Evolutionary conservation across 2,113 vertebrate species (phyloP).

Genomic region (Hemibagrus wyckioides): DNA sequence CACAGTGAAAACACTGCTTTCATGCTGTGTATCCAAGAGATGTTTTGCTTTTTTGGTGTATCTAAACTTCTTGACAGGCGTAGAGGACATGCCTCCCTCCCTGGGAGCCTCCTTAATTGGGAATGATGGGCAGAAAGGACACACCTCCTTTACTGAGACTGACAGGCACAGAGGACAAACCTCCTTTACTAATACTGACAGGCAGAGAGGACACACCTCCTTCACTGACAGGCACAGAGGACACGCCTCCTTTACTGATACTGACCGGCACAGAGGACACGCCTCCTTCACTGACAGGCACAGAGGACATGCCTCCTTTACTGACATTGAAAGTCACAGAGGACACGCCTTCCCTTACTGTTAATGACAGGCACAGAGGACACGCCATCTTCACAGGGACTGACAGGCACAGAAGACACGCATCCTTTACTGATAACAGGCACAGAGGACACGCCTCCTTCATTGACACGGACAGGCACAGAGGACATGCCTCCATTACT

Average conservation of each 20-base stretch:
- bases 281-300: background rate
- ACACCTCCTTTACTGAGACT: background rate
- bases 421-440: background rate
- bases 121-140: background rate
- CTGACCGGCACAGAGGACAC: background rate
- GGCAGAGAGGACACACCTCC: background rate
- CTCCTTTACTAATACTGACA: background rate
- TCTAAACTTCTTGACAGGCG: background rate
- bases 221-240: background rate
- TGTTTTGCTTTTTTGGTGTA: background rate
- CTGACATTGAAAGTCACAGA: background rate
- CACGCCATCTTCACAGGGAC: background rate
- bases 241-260: background rate
- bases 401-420: background rate
- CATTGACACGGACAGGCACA: background rate
- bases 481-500: background rate
- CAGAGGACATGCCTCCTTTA: background rate
- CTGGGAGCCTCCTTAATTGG: too few species aligned
- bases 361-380: background rate
- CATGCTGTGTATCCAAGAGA: background rate
- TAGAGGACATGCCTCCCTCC: background rate
- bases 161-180: background rate
- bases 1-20: conserved; percentile 45
- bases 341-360: background rate
- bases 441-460: background rate